Evolutionary conservation across 2,113 vertebrate genomes (phyloP), one percentile per base, ranked within the genome.

Genomic region (Aphyosemion australe): DNA sequence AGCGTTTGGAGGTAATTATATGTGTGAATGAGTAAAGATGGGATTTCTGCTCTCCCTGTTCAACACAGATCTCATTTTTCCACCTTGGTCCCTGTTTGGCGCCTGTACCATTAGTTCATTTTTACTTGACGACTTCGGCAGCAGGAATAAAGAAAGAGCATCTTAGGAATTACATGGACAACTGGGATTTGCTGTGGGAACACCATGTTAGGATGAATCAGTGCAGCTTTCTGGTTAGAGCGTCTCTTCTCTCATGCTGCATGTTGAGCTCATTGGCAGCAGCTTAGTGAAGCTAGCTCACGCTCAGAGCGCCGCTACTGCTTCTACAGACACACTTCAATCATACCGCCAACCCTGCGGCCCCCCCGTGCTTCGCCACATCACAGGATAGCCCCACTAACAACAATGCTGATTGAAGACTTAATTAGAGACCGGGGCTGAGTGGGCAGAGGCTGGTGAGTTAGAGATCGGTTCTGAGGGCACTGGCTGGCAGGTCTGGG

Each of bases 401-500:
- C 84, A 84, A 86, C 81, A 82, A 84, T 80, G 82, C 87, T 72
- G 86, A 89, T 87, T 89, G 85, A 90, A 84, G 79, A 84, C 87
- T 91, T 91, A 90, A 91, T 92, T 91, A 90, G 89, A 88, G 80
- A 65, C 86, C 83, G 76, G 85, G 76, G 79, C 87, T 76, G 71
- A 89, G 83, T 47, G 72, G 85, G 78, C 83, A 82, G 69, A 86
- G 85, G 79, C 85, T 84, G 84, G 55, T 57, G 76, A 64, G 76
- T 49, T 34, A 18, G 64, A 71, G 61, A 68, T 61, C 53, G 72
- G 51, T 65, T 73, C 52, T 19, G 61, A 74, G 84, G 80, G 69
- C 84, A 80, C 56, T 47, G 81, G 65, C 77, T 75, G 80, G 65
- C 68, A 78, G 72, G 37, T 39, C 37, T 6, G 37, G 63, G 72